Evolutionary conservation across 2,797 vertebrate genomes (phyloP), one percentile per base, ranked within the genome.

Genomic region (Uromys caudimaculatus): DNA sequence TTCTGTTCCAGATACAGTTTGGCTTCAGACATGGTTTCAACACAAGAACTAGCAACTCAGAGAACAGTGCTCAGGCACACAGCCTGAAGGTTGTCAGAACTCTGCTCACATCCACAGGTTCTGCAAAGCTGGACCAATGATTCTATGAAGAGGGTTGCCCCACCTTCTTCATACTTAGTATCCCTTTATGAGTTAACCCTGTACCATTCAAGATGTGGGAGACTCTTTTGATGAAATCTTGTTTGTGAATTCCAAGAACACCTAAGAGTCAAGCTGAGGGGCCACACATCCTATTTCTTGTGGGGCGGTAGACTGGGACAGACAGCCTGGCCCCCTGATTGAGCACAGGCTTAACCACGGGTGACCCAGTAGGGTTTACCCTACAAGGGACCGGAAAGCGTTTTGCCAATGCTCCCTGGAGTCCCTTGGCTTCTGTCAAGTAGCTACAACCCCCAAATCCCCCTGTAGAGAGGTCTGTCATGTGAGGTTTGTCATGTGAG

Each of bases 1-100:
- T 67, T 92, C 14, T 13, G n/a, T 71, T 29, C 32, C 47, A 44
- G 96, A 94, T 97, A 95, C 94, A 62, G 83, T 95, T 97, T 82
- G 1, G 1, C 86, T 78, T 64, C 56, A 69, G 82, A 29, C 16
- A 41, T 84, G 41, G n/a, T 0, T 44, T 89, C n/a, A 58, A 60
- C 90, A 41, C 6, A 23, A 69, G 60, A 41, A 21, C 67, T 62
- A 29, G 1, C 86, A 47, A 85, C 84, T 56, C 67, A 47, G 60
- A 60, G 2, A 0, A 41, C 38, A 64, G 1, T 0, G 32, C 50
- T 71, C 47, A 41, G 12, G 7, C 38, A 81, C 41, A 60, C 1
- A 41, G 35, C 50, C 24, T 23, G 12, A 38, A 78, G 7, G 23
- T 1, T 50, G 11, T 78, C 14, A 4, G 44, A 44, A 38, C n/a